A percentile compares a stretch with the other conserved stretches of the same genome.
phyloP scores from a whole-genome alignment of 1,140 invertebrate species.

The Pseudobourletiella spinata region DNA sequence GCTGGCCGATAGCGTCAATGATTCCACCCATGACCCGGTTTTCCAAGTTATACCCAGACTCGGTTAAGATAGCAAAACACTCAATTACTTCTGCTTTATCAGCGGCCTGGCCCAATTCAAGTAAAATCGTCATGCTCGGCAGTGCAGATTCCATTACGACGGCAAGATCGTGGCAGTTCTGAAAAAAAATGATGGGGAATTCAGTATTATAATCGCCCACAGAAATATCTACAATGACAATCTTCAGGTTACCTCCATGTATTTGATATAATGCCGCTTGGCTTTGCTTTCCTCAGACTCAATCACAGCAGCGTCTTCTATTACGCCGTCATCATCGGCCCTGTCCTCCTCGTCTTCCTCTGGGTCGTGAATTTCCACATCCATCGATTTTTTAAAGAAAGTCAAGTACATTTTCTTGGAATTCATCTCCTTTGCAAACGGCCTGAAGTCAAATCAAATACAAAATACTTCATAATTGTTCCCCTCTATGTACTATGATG shows the following conservation, averaged over 20 bases:
- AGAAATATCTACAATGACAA: no score
- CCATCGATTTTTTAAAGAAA: background rate
- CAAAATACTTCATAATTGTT: no score
- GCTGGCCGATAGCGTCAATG: constrained; percentile 12
- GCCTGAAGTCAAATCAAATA: background rate
- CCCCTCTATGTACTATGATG: no score
- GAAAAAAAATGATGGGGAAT: no score
- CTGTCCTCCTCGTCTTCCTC: background rate
- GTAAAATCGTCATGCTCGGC: constrained; percentile 5
- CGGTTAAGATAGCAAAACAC: constrained; percentile 13
- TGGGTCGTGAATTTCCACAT: background rate
- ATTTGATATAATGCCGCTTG: background rate
- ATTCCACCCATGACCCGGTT: background rate
- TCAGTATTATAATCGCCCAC: no score
- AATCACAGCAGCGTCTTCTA: background rate
- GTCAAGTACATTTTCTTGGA: background rate
- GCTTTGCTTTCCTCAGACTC: background rate
- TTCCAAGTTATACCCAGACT: background rate
- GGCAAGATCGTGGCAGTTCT: background rate
- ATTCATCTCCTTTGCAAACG: background rate
- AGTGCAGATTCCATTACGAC: background rate
- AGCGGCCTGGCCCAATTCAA: constrained; percentile 13
- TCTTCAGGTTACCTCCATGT: background rate
- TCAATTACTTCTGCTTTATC: constrained; percentile 25
- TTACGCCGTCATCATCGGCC: background rate